Evolutionary conservation across 2,113 vertebrate genomes (phyloP).

Genomic region (Turnix velox): DNA sequence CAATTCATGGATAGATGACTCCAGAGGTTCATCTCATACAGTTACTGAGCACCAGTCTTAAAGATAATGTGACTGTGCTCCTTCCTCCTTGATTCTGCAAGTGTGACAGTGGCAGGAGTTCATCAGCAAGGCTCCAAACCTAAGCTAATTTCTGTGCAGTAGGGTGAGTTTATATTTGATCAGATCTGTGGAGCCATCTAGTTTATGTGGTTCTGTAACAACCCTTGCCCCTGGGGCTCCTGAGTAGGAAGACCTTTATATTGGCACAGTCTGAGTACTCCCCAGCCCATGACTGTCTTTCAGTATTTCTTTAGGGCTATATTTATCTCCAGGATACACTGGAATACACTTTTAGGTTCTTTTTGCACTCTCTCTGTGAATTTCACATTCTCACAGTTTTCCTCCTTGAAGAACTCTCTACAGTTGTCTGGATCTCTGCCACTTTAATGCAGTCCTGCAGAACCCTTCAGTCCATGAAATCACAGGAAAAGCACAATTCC

Average conservation of each 20-base stretch:
- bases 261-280: not conserved
- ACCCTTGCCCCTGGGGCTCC: not conserved
- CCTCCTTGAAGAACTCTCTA: not conserved
- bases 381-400: not conserved
- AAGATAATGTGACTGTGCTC: accelerated
- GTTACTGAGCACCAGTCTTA: not conserved
- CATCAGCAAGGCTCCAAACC: not conserved
- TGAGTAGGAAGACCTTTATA: not conserved
- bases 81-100: not conserved
- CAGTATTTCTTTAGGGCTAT: not conserved
- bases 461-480: not conserved
- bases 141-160: not conserved
- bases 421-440: not conserved
- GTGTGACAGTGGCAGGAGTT: not conserved
- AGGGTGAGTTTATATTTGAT: not conserved
- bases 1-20: not conserved
- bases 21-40: not conserved
- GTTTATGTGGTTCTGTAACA: not conserved
- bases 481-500: conserved; percentile 14
- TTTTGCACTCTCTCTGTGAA: not conserved
- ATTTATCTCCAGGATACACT: not conserved
- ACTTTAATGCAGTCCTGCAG: not conserved
- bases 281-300: not conserved
- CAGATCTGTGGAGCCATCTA: not conserved
- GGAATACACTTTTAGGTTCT: not conserved